Percentiles rank a stretch among this genome's conserved stretches.
phyloP scores from a whole-genome alignment of 1,140 invertebrate genomes.

The Eubasilissa regina region DNA sequence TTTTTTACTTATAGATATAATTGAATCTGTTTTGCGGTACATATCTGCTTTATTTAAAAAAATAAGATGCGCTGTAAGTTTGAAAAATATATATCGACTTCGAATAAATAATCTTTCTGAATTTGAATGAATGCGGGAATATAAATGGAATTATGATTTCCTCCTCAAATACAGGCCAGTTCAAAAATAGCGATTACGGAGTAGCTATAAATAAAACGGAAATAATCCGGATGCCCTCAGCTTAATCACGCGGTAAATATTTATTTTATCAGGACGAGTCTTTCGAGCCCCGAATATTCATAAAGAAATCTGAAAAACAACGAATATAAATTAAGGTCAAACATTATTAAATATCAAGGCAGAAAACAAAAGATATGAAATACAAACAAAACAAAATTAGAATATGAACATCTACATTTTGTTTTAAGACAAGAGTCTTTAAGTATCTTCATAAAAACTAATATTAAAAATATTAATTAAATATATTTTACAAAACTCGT shows the following conservation, averaged over 20 bases:
- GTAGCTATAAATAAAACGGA: slow-evolving; percentile 32
- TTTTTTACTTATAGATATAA: no score
- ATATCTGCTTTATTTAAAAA: no score
- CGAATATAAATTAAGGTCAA: neutral
- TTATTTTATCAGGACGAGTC: slow-evolving; percentile 29
- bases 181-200: slow-evolving; percentile 35
- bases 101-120: no score
- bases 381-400: neutral
- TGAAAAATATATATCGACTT: no score
- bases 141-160: slow-evolving; percentile 36
- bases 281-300: neutral
- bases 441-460: no score
- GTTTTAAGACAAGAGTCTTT: no score
- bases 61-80: no score
- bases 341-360: neutral
- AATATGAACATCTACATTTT: no score
- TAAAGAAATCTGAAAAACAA: neutral
- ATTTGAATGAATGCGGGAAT: neutral
- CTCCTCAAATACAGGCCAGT: neutral
- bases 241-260: slow-evolving; percentile 40
- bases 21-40: no score
- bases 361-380: neutral
- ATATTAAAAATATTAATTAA: no score
- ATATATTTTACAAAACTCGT: no score
- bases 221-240: slow-evolving; percentile 25